Conservation (phyloP, 2,888 invertebrate species). For the Dicycla oo region DNA sequence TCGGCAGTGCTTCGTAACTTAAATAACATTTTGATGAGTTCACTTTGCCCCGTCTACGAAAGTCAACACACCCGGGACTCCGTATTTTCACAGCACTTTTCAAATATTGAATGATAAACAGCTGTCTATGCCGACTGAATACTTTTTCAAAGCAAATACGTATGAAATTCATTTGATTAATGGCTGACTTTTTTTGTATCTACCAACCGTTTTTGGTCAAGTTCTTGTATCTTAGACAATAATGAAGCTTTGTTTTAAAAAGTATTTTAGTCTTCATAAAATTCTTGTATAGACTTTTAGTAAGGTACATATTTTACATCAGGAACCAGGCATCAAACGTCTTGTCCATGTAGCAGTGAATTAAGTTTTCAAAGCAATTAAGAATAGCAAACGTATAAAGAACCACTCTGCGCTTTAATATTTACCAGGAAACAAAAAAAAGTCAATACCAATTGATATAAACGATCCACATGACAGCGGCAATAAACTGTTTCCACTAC, state of each 20-base stretch:
- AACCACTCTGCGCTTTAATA: not conserved
- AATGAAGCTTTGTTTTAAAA: not conserved
- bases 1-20: slow-evolving; percentile 3
- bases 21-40: slow-evolving; percentile 49
- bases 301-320: not conserved
- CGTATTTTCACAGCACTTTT: slow-evolving; percentile 45
- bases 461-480: slow-evolving; percentile 22
- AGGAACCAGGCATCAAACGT: not conserved
- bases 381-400: not conserved
- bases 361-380: not conserved
- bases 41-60: slow-evolving; percentile 16
- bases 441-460: slow-evolving; percentile 21
- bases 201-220: not conserved
- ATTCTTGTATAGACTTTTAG: not conserved
- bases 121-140: slow-evolving; percentile 4
- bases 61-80: slow-evolving; percentile 31
- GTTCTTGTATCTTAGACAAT: not conserved
- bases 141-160: slow-evolving; percentile 12
- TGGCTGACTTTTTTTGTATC: not conserved
- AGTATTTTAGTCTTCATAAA: not conserved
- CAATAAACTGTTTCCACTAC: slow-evolving; percentile 27
- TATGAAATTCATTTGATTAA: not conserved
- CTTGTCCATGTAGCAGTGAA: not conserved
- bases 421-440: not conserved
- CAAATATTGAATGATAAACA: slow-evolving; percentile 43